phyloP scores from a whole-genome alignment of 1,140 invertebrate genomes.

The Leguminivora glycinivorella region DNA sequence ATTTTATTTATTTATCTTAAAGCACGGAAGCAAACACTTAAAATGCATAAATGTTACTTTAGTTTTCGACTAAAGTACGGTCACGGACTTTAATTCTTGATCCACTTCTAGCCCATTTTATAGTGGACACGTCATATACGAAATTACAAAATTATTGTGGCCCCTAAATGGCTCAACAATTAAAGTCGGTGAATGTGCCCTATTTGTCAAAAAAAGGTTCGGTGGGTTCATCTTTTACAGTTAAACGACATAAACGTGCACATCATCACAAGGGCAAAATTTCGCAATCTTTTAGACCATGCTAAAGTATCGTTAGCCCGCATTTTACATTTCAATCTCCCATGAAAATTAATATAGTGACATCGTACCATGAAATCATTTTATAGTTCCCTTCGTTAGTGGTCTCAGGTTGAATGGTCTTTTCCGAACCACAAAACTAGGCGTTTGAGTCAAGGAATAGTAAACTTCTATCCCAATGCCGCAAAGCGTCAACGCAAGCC shows the following conservation, averaged over 20 bases:
- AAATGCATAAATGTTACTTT: no score
- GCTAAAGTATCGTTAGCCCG: not conserved
- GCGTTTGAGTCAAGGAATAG: not conserved
- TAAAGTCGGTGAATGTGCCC: no score
- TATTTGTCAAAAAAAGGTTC: no score
- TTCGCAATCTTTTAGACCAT: not conserved
- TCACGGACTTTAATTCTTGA: no score
- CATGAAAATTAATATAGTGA: slow-evolving; percentile 46
- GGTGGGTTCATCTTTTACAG: no score
- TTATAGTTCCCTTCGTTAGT: slow-evolving; percentile 61
- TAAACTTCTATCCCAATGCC: slow-evolving; percentile 1
- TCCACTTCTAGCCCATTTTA: no score
- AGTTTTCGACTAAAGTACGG: no score
- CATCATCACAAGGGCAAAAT: not conserved
- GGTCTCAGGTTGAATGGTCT: slow-evolving; percentile 35
- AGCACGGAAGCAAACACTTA: no score
- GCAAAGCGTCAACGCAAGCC: not conserved
- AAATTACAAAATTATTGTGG: no score
- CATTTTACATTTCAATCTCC: slow-evolving; percentile 30
- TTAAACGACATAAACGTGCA: not conserved
- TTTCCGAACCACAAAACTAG: not conserved
- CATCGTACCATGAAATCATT: slow-evolving; percentile 39
- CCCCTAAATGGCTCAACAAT: no score
- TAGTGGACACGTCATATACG: no score
- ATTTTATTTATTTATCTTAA: no score